Conservation (phyloP, 2,797 vertebrate species). For the Mastacembelus armatus region DNA sequence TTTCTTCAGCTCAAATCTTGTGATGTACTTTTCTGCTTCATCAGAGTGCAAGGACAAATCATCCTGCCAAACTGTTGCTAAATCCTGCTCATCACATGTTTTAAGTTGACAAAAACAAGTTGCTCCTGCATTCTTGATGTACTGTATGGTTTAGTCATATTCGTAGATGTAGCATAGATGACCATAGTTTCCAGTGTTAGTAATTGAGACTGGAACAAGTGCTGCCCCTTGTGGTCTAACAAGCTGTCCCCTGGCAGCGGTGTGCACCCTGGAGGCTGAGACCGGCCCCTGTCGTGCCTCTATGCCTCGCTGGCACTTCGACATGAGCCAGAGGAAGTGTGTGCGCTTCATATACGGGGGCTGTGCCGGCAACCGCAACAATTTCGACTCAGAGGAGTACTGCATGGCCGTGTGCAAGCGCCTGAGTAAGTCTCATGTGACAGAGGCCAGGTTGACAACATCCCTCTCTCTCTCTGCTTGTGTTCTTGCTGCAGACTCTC, state of each 20-base stretch:
- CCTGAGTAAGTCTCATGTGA: conserved; percentile 90
- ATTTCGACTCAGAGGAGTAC: conserved; percentile 99
- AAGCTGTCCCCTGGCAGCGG: conserved; percentile 89
- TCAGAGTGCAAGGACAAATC: conserved; percentile 7
- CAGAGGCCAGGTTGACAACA: conserved; percentile 33
- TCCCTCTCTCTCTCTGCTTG: conserved; percentile 18
- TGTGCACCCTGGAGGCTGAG: conserved; percentile 97
- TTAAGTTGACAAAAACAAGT: too few species aligned
- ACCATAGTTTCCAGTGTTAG: conserved; percentile 14
- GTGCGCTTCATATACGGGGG: conserved; percentile 96
- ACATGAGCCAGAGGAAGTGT: conserved; percentile 92
- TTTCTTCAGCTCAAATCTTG: conserved; percentile 28
- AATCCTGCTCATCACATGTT: conserved; percentile 1
- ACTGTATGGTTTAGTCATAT: neutral
- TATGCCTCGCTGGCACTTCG: conserved; percentile 98
- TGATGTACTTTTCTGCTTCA: conserved; percentile 30
- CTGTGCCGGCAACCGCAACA: conserved; percentile 99
- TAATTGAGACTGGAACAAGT: conserved; percentile 38
- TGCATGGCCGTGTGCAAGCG: conserved; percentile 98
- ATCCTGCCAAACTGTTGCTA: conserved; percentile 1
- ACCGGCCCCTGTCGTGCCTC: conserved; percentile 95
- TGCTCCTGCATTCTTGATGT: neutral
- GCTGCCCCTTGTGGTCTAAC: conserved; percentile 77
- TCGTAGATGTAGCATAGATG: neutral
- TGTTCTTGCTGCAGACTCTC: conserved; percentile 44